These are phyloP conservation scores for Leptopterna dolabrata DNA, from an alignment of 2,888 invertebrate genomes.

Conservation along the genomic window DNA sequence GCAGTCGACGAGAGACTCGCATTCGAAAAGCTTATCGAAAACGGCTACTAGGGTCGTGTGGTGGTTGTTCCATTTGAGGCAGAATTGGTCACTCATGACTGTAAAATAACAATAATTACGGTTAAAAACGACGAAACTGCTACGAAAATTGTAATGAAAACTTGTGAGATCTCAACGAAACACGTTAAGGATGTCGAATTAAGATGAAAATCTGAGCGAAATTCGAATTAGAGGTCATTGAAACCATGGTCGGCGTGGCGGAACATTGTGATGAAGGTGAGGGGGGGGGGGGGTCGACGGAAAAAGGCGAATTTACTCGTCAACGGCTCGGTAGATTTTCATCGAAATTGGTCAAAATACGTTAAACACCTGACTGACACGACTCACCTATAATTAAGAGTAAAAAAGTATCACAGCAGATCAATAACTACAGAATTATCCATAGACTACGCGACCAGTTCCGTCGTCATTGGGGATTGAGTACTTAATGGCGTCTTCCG, in stretches of 20 bases:
- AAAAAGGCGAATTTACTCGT: neutral
- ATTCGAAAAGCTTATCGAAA: slow-evolving; percentile 90
- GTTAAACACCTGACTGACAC: neutral
- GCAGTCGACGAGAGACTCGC: slow-evolving; percentile 92
- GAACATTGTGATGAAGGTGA: no score
- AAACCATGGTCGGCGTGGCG: slow-evolving; percentile 8
- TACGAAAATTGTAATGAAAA: neutral
- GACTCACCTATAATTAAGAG: slow-evolving; percentile 50
- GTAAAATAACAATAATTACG: neutral
- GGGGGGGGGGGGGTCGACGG: neutral
- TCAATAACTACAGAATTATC: slow-evolving; percentile 44
- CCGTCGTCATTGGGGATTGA: slow-evolving; percentile 40
- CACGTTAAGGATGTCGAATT: neutral
- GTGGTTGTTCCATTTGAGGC: slow-evolving; percentile 95
- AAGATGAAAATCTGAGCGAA: neutral
- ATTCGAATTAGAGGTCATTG: neutral
- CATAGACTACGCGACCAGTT: slow-evolving; percentile 40
- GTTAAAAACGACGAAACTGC: neutral
- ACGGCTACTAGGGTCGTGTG: slow-evolving; percentile 91
- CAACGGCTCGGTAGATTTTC: slow-evolving; percentile 27
- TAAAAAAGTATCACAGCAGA: slow-evolving; percentile 53
- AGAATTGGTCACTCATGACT: slow-evolving; percentile 77
- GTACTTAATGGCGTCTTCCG: slow-evolving; percentile 29
- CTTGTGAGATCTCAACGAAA: neutral
- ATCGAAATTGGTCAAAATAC: neutral